These are phyloP conservation scores for Hecatera dysodea DNA, from an alignment of 2,888 invertebrate genomes.

Conservation along the genomic window DNA sequence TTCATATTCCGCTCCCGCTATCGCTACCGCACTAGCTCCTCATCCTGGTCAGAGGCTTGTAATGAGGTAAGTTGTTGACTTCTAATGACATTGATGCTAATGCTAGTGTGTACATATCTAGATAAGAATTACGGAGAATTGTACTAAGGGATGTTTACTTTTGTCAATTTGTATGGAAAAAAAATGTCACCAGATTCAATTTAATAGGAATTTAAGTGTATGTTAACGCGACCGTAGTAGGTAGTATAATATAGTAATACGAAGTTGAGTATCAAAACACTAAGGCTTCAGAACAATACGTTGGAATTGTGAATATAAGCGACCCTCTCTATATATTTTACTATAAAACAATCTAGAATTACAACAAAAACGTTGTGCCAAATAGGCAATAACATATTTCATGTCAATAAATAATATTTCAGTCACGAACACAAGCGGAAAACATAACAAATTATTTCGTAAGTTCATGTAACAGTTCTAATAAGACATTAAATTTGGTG, in stretches of 20 bases:
- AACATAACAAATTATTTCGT: constrained; percentile 4
- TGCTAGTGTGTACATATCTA: constrained; percentile 1
- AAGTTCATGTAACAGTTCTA: constrained; percentile 5
- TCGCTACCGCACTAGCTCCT: background rate
- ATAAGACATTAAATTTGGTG: background rate
- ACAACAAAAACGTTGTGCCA: background rate
- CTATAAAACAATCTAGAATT: background rate
- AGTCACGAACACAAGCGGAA: constrained; percentile 31
- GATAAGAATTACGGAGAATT: constrained; percentile 34
- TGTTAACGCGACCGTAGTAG: no score
- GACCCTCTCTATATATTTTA: no score
- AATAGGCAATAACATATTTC: background rate
- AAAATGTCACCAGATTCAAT: background rate
- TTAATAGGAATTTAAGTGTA: no score
- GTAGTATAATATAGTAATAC: no score
- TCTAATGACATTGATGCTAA: constrained; percentile 60
- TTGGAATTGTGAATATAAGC: no score
- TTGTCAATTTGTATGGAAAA: no score
- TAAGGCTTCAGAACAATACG: no score
- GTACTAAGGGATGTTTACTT: background rate
- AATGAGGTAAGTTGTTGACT: constrained; percentile 68
- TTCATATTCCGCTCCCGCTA: background rate
- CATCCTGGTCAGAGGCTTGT: constrained; percentile 52
- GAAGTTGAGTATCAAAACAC: no score
- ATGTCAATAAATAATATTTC: background rate